These are phyloP conservation scores for Platygyra sinensis DNA, from an alignment of 64 coral and sea anemone species.

Conservation along the genomic window DNA sequence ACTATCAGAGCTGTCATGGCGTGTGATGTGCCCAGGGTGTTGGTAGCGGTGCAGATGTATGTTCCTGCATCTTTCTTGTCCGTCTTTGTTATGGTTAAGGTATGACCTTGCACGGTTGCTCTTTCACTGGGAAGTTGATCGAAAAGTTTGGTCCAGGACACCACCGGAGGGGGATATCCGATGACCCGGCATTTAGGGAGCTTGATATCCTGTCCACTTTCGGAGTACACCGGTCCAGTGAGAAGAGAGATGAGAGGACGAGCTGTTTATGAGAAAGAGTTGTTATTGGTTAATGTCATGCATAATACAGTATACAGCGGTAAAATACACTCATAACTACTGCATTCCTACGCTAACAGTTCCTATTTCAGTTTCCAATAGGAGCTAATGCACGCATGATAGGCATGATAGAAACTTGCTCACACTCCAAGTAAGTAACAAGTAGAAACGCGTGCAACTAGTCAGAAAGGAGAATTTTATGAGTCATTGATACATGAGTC, in stretches of 20 bases:
- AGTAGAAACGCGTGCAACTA: too few relatives aligned
- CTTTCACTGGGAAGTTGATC: slow-evolving; percentile 14
- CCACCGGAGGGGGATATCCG: slow-evolving; percentile 34
- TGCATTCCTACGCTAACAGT: too few relatives aligned
- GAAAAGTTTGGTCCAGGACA: slow-evolving; percentile 21
- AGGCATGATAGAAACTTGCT: too few relatives aligned
- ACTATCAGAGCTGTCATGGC: too few relatives aligned
- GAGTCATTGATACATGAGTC: too few relatives aligned
- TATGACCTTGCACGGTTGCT: background rate
- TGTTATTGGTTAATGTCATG: background rate
- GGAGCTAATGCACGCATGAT: too few relatives aligned
- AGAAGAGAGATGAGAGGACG: slow-evolving; percentile 2
- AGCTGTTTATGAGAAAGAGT: background rate
- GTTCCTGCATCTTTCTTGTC: slow-evolving; percentile 8
- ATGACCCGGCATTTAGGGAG: slow-evolving; percentile 36
- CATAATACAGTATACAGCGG: background rate
- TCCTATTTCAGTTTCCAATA: too few relatives aligned
- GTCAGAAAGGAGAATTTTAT: too few relatives aligned
- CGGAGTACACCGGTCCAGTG: background rate
- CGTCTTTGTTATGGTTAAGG: background rate
- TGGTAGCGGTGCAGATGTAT: too few relatives aligned
- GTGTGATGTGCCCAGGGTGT: too few relatives aligned
- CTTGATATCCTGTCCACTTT: background rate
- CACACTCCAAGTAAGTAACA: too few relatives aligned
- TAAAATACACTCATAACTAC: too few relatives aligned